Base-by-base conservation (phyloP, 2,797 vertebrate genomes). In the Myotis pilosus region DNA sequence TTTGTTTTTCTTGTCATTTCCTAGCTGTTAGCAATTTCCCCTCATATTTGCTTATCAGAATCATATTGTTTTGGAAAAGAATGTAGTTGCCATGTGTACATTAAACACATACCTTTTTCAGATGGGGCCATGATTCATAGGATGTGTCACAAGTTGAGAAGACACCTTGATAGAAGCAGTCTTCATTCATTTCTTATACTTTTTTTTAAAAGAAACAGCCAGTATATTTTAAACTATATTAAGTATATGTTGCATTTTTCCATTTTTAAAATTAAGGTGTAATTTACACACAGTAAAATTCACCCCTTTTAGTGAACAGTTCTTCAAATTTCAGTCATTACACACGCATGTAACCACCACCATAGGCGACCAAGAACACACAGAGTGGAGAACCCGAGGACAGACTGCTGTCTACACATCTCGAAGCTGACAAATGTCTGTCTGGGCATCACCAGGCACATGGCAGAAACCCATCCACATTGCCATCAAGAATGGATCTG, bases 141-240 rank as follows among this genome's bases (percentile, higher is more conserved):
- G 28, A 53, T 57, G 25, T 57, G 47, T 85, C 33, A 66, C 57
- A 78, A 89, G 28, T 78, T 79, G 55, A 83, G 66, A 94, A 33
- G 75, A 41, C 69, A 49, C 12, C 17, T 57, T 23, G 12, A 49
- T 16, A 49, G 88, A 91, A 72, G 47, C 64, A 74, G 3, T 88
- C 51, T 79, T 76, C 47, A 33, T 79, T 88, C 80, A 71, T 95
- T 92, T 92, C 71, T 41, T 53, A 41, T 15, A 2, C n/a, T 94
- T 64, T 64, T 74, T 36, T 41, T 28, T 19, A 15, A 41, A n/a
- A n/a, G 16, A 22, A 53, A 88, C 47, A 75, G 53, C 64, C 69
- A 86, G 8, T 72, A 20, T 74, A 38, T 74, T 66, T 81, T 68
- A 75, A 57, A 62, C 28, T 82, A 53, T 87, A 76, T 69, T 82